Base-by-base conservation (phyloP, 2,888 invertebrate species). In the Drosophila nr. fundita region DNA sequence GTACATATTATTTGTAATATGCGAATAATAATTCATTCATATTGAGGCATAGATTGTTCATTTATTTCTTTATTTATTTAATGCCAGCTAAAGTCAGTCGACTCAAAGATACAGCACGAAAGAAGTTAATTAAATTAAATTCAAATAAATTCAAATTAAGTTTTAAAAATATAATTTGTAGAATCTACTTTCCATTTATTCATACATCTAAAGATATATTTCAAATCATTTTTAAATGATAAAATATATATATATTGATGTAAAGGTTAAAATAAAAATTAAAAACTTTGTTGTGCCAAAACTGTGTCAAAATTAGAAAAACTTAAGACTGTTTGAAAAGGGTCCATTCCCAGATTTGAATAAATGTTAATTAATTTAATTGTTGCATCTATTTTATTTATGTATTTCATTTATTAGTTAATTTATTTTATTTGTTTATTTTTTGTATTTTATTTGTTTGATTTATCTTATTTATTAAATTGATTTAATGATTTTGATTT, bases 1-100 rank as follows among this genome's bases (percentile, higher is more conserved):
- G 96, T 96, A 64, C 24, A 10, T 49, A 29, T 21, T 52, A 52
- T 32, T 7, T 30, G 4, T 11, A 4, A 27, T 18, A 10, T 52
- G 2, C 7, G 2, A 21, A 24, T 45, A 24, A 45, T 24, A 45
- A 15, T 45, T 21, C 32, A 32, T 32, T 11, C 32, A 32, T 4
- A 32, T 30, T 30, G 30, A 10, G 11, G 11, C 40, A 42, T 21
- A 10, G 10, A 21, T 11, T 21, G n/a, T 21, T 21, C 10, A n/a
- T 40, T 38, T 15, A 36, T 36, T 36, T 36, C 1, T 36, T 2
- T 6, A 36, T 36, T 36, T 36, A 18, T 36, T 36, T 36, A 18
- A 36, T 18, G 36, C 15, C 36, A 36, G 2, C 15, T 36, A 36
- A 36, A 36, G 15, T 36, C 15, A 36, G 36, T 18, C 15, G 2